These are phyloP conservation scores for Apis dorsata DNA, from an alignment of 1,140 invertebrate species.

Conservation along the genomic window DNA sequence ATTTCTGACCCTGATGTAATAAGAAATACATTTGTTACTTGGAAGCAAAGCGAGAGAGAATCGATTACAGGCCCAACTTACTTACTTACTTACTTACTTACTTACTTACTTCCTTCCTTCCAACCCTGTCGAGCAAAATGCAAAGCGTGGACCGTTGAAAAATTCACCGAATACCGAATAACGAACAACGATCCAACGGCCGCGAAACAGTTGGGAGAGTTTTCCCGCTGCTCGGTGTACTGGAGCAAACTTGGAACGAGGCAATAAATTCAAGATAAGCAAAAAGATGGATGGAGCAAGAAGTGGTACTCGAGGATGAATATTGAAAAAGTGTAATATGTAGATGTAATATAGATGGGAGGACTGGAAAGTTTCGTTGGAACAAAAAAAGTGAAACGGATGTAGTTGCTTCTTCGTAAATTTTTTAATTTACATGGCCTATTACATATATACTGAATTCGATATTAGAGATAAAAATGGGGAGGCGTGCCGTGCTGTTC, in stretches of 20 bases:
- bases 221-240: neutral
- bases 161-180: neutral
- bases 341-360: neutral
- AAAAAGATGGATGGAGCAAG: neutral
- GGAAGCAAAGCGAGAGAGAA: slow-evolving; percentile 13
- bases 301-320: no score
- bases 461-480: neutral
- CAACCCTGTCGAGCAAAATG: neutral
- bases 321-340: neutral
- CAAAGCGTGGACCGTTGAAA: slow-evolving; percentile 30
- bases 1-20: neutral
- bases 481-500: rapidly evolving
- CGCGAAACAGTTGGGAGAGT: neutral
- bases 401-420: neutral
- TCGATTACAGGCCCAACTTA: slow-evolving; percentile 46
- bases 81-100: no score
- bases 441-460: no score
- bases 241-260: neutral
- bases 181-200: neutral
- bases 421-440: no score
- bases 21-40: slow-evolving; percentile 35
- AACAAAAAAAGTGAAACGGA: neutral
- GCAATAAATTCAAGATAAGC: neutral
- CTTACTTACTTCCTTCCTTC: no score
- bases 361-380: neutral